Evolutionary conservation across 2,113 vertebrate genomes (phyloP), one percentile per base, ranked within the genome.

Genomic region (Paratilapia polleni): DNA sequence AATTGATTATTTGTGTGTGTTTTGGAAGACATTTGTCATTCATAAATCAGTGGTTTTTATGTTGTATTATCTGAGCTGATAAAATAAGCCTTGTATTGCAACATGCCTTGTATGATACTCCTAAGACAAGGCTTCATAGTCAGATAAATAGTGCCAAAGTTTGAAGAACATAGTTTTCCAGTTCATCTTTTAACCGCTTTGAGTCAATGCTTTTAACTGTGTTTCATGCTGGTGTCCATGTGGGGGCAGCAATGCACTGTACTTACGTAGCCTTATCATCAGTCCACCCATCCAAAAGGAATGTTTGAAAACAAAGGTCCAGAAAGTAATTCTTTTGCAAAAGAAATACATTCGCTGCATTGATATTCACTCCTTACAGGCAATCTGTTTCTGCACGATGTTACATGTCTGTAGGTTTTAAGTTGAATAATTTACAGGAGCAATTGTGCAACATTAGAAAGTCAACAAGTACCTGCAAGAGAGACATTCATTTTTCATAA

Each of bases 191-290:
- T 28, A 70, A 54, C 43, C 66, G 28, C 66, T 52, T 70, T 52
- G 24, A 52, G 52, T 26, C 68, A 54, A 26, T 54, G 9, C 9
- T 34, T 58, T 28, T 20, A 19, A 15, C 20, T 82, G 87, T 62
- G 68, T 5, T 88, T 66, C 78, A 14, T 0, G 0, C 6, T 13
- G 11, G 1, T 62, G 1, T 60, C 89, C 93, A 91, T 20, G n/a
- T 77, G 95, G 75, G 88, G 94, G 95, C 94, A 94, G 93, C 93
- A 91, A 3, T 49, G 84, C 78, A 58, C 86, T 77, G 14, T 24
- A 57, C 6, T 31, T 54, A 12, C 13, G 10, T 73, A 15, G 24
- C 1, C 12, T 20, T 2, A 52, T 13, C 22, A 19, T 20, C 28
- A 24, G 59, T 17, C 0, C 5, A 8, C 52, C 7, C 66, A 58